These are phyloP conservation scores for Psilopsiagon aurifrons DNA, from an alignment of 2,113 vertebrate genomes.

Conservation along the genomic window DNA sequence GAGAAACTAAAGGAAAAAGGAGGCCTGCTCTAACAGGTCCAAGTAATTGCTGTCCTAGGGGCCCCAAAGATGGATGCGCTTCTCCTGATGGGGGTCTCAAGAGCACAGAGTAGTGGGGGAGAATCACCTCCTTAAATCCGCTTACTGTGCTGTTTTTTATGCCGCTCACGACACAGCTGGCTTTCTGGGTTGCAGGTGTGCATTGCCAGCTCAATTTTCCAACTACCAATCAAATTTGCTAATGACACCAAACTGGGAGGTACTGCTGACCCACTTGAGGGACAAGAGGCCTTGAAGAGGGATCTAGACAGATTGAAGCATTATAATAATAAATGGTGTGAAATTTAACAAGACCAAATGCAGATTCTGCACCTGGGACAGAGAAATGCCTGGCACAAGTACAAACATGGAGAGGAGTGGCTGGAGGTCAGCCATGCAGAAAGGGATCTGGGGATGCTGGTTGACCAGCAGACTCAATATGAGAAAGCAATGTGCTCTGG, in stretches of 20 bases:
- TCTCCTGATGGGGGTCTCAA: neutral
- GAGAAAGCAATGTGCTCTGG: neutral
- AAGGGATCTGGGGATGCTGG: neutral
- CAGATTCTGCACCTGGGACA: neutral
- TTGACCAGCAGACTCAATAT: neutral
- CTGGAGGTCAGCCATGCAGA: neutral
- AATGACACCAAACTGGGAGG: neutral
- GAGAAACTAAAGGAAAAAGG: neutral
- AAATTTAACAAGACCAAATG: neutral
- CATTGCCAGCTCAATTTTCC: neutral
- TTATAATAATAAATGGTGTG: neutral
- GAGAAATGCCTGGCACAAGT: neutral
- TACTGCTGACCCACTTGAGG: neutral
- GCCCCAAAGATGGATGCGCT: neutral
- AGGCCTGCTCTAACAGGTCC: neutral
- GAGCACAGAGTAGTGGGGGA: neutral
- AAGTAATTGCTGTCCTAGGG: neutral
- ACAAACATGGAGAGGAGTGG: neutral
- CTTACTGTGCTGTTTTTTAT: neutral
- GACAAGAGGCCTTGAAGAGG: neutral
- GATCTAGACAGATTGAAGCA: neutral
- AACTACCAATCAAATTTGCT: neutral
- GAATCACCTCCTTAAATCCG: neutral
- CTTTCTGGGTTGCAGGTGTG: neutral
- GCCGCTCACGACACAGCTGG: neutral